Percentiles rank a stretch among this genome's conserved stretches.
phyloP scores from a whole-genome alignment of 2,888 invertebrate species.

The Steinernema scapterisci region DNA sequence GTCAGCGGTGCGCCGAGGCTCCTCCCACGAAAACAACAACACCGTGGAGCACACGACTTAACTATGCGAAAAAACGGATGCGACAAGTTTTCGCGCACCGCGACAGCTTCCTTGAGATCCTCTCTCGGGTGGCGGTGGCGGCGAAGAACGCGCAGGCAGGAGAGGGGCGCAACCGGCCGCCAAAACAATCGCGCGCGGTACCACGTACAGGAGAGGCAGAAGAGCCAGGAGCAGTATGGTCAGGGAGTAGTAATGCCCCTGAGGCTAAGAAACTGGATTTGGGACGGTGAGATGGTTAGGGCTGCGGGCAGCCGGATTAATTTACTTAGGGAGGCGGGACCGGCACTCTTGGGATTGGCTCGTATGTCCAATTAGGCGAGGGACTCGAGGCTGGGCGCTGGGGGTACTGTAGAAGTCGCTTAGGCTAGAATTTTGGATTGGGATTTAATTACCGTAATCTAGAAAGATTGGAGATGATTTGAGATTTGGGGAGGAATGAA shows the following conservation, averaged over 20 bases:
- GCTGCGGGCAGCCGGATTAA: conserved; percentile 21
- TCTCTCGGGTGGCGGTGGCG: conserved; percentile 8
- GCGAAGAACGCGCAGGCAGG: background rate
- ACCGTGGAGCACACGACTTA: conserved; percentile 7
- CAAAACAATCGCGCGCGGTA: conserved; percentile 29
- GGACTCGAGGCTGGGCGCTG: background rate
- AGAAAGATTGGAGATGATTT: too few relatives aligned
- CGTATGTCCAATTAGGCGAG: background rate
- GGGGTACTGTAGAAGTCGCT: too few relatives aligned
- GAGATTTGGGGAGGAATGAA: too few relatives aligned
- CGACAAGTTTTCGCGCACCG: conserved; percentile 29
- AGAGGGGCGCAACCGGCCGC: conserved; percentile 18
- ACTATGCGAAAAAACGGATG: conserved; percentile 33
- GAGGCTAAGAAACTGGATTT: conserved; percentile 29
- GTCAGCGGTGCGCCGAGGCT: background rate
- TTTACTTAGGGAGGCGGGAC: conserved; percentile 21
- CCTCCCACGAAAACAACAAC: conserved; percentile 14
- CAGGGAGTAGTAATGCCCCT: conserved; percentile 22
- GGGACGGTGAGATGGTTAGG: conserved; percentile 26
- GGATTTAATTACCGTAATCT: conserved; percentile 4
- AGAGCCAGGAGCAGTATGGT: conserved; percentile 23
- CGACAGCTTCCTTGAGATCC: conserved; percentile 32
- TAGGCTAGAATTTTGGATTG: too few relatives aligned
- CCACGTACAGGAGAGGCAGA: conserved; percentile 24
- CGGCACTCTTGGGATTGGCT: background rate